phyloP scores from a whole-genome alignment of 2,888 invertebrate genomes.

The Timema cristinae region DNA sequence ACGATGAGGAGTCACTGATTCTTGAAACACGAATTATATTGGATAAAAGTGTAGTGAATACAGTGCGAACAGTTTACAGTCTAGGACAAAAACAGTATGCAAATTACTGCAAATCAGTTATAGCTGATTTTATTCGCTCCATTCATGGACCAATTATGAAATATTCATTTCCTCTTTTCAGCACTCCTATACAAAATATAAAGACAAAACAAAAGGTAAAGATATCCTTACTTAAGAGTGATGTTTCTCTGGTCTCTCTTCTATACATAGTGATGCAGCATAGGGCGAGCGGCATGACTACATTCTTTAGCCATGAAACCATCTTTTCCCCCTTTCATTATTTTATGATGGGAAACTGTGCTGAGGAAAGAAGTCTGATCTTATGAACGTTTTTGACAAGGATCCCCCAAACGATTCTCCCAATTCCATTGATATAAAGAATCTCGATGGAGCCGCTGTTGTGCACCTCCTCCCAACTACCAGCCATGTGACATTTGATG shows the following conservation, averaged over 20 bases:
- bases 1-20: not conserved
- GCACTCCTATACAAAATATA: not conserved
- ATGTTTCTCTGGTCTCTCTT: conserved; percentile 1
- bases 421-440: not conserved
- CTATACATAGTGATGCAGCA: conserved; percentile 6
- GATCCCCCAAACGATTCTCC: not conserved
- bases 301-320: not conserved
- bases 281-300: not conserved
- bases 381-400: not conserved
- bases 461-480: not conserved
- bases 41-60: not conserved
- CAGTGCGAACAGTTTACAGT: not conserved
- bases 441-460: conserved; percentile 6
- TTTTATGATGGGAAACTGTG: not conserved
- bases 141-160: conserved; percentile 13
- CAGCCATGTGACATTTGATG: not conserved
- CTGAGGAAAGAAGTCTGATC: not conserved
- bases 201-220: conserved; percentile 4
- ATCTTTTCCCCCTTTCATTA: not conserved
- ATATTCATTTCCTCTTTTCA: not conserved
- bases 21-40: not conserved
- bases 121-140: not conserved
- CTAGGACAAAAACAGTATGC: conserved; percentile 17
- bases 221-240: conserved; percentile 5
- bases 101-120: conserved; percentile 16